Base-by-base conservation (phyloP, 2,888 invertebrate species). In the Leptopilina syphax region DNA sequence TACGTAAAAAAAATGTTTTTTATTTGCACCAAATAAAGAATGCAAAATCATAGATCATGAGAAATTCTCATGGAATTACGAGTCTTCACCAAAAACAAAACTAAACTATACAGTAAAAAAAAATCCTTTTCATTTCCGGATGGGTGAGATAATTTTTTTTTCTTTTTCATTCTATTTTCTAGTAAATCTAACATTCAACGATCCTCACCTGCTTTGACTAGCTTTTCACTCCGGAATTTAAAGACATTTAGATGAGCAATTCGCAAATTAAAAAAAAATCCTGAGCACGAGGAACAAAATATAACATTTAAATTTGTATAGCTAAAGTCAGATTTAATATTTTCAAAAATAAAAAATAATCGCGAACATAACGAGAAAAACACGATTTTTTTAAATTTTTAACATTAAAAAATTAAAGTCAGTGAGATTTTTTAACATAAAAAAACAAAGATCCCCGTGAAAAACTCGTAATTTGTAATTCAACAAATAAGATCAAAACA, bases 161-260 rank as follows among this genome's bases (percentile, higher is more conserved):
- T 50, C 9, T 50, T 12, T 50, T 50, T 50, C 9, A 12, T 3
- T 27, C 54, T 70, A 68, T 77, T 47, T 77, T 65, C 78, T 79
- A 82, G 78, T 68, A 84, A 82, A 76, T 80, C 80, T 83, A 83
- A 81, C 80, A 79, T 84, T 83, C 77, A 82, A 84, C 80, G 85
- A 86, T 83, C 84, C 83, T 85, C 84, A 84, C 83, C 83, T 82
- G 84, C 85, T 84, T 83, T 86, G 86, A 86, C 86, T 86, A 86
- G 86, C 85, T 81, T 86, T 85, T 13, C 57, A 34, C 54, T 73
- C 54, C 73, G 73, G 57, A 73, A 57, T 73, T 57, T 27, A 8
- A 70, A 47, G 50, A 68, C 50, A 13, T 68, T 70, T 34, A 8
- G 34, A 57, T 73, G 57, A 73, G 57, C 73, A 73, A 73, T 73